Percentiles rank a stretch among this genome's conserved stretches.
These are phyloP conservation scores for Drosophila virilis DNA, from an alignment of 1,140 invertebrate genomes.

Conservation along the genomic window DNA sequence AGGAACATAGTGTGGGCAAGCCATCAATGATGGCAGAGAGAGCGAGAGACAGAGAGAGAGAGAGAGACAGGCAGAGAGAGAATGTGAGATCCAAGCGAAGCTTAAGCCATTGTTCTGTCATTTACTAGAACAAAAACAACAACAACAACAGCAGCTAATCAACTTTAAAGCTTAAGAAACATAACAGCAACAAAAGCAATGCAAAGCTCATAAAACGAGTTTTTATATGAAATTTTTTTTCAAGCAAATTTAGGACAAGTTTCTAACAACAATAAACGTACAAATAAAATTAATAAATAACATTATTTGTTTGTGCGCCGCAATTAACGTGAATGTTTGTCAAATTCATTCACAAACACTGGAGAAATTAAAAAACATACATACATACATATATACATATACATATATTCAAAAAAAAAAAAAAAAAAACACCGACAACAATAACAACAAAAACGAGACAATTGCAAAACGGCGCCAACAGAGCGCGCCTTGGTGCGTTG, in stretches of 20 bases:
- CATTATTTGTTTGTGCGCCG: slow-evolving; percentile 13
- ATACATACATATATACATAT: too few relatives aligned
- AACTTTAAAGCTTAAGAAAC: slow-evolving; percentile 28
- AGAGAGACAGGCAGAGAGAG: not conserved
- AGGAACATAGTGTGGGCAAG: slow-evolving; percentile 25
- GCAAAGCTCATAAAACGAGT: slow-evolving; percentile 47
- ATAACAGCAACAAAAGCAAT: slow-evolving; percentile 13
- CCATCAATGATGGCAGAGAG: slow-evolving; percentile 10
- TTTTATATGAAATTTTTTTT: slow-evolving; percentile 28
- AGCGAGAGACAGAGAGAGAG: not conserved
- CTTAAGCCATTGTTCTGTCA: slow-evolving; percentile 44
- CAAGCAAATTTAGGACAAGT: slow-evolving; percentile 49
- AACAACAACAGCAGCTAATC: slow-evolving; percentile 5
- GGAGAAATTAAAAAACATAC: slow-evolving; percentile 46
- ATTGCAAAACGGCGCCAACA: slow-evolving; percentile 42
- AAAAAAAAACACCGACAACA: slow-evolving; percentile 18
- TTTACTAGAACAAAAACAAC: slow-evolving; percentile 36
- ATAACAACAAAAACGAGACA: not conserved
- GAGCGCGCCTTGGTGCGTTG: slow-evolving; percentile 16
- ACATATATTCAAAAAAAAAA: too few relatives aligned
- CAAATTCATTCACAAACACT: slow-evolving; percentile 40
- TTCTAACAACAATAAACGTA: slow-evolving; percentile 25
- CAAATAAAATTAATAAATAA: slow-evolving; percentile 15
- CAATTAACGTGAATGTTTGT: slow-evolving; percentile 16
- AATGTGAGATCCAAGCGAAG: slow-evolving; percentile 3